Evolutionary conservation across 2,113 vertebrate genomes (phyloP).

Genomic region (Acrocephalus arundinaceus): DNA sequence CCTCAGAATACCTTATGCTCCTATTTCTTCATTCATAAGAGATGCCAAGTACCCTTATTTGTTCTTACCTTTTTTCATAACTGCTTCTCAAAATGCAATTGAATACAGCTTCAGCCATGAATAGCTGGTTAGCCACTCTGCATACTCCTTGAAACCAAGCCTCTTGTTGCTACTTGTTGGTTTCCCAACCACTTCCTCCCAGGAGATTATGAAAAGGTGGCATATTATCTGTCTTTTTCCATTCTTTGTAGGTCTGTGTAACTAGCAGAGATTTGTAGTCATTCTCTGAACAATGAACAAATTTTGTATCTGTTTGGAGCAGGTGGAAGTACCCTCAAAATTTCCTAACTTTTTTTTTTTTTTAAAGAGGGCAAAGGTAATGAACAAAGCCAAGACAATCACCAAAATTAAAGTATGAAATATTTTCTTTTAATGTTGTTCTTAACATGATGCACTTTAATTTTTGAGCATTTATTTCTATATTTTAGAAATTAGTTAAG

Average conservation of each 20-base stretch:
- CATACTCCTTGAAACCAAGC: not conserved
- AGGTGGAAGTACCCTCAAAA: not conserved
- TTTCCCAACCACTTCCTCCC: not conserved
- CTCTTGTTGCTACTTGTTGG: fast-evolving
- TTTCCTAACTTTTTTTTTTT: not conserved
- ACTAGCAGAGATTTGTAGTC: not conserved
- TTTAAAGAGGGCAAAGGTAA: not conserved
- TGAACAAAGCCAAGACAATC: not conserved
- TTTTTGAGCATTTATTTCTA: not conserved
- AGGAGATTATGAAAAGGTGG: not conserved
- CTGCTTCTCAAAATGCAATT: not conserved
- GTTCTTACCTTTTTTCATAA: not conserved
- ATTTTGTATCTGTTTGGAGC: not conserved
- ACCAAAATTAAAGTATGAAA: not conserved
- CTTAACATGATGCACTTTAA: not conserved
- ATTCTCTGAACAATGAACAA: not conserved
- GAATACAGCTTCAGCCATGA: not conserved
- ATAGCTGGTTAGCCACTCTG: not conserved
- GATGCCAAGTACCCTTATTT: not conserved
- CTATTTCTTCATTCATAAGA: not conserved
- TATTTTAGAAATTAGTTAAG: not conserved
- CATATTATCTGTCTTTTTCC: not conserved
- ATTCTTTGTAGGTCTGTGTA: not conserved
- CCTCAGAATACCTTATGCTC: not conserved
- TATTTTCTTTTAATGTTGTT: not conserved